Evolutionary conservation across 2,113 vertebrate genomes (phyloP).

Genomic region (Brachyistius frenatus): DNA sequence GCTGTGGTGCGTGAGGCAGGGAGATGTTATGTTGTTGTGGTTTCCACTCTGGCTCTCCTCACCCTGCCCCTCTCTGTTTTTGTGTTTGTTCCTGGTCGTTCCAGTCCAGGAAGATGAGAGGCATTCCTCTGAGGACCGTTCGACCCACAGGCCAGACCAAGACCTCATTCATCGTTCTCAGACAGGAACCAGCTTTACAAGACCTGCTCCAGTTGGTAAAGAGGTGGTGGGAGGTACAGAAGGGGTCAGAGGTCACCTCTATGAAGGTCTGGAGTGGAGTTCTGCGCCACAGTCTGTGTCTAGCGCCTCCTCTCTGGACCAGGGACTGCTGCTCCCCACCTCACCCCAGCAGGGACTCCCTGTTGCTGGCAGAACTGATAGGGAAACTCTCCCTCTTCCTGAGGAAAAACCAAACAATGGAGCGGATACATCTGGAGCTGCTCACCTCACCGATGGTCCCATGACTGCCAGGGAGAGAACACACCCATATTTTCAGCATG

Average conservation of each 20-base stretch:
- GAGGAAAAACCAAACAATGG: conserved; percentile 85
- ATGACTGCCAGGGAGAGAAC: conserved; percentile 35
- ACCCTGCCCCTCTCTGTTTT: conserved; percentile 47
- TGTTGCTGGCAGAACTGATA: conserved; percentile 72
- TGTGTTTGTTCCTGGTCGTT: conserved; percentile 64
- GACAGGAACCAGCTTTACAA: conserved; percentile 53
- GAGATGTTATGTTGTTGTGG: conserved; percentile 48
- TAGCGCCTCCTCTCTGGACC: conserved; percentile 34
- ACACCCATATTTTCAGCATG: conserved; percentile 56
- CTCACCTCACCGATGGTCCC: conserved; percentile 44
- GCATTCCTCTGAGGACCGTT: conserved; percentile 61
- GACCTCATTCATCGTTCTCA: conserved; percentile 9
- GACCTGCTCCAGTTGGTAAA: conserved; percentile 19
- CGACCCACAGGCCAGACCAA: conserved; percentile 30
- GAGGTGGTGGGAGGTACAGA: conserved; percentile 19
- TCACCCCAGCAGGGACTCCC: conserved; percentile 54
- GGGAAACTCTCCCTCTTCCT: conserved; percentile 77
- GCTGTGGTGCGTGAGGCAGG: conserved; percentile 2
- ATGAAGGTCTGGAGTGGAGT: conserved; percentile 7
- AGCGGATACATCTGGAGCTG: conserved; percentile 81
- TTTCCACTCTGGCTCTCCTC: conserved; percentile 57
- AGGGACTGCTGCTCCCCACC: conserved; percentile 35
- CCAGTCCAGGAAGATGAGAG: conserved; percentile 73
- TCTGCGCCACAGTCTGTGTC: conserved; percentile 12
- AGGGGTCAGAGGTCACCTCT: conserved; percentile 31